A percentile compares a stretch with the other conserved stretches of the same genome.
phyloP scores from a whole-genome alignment of 2,113 vertebrate species.

The Planiliza haematocheilus region DNA sequence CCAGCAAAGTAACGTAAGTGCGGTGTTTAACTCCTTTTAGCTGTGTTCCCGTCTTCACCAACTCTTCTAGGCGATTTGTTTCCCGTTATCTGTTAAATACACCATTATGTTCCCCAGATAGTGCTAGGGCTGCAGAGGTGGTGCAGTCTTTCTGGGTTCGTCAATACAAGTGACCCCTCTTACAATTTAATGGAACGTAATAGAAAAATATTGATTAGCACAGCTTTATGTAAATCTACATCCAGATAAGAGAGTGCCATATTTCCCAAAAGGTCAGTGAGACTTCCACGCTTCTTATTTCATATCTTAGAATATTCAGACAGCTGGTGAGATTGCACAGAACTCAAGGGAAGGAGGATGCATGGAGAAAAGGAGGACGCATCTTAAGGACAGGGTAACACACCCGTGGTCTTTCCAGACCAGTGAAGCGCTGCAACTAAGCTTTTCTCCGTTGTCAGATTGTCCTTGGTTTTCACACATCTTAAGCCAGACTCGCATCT shows the following conservation, averaged over 20 bases:
- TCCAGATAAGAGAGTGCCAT: neutral
- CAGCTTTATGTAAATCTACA: conserved; percentile 8
- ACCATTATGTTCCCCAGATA: neutral
- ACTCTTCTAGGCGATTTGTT: too few relatives aligned
- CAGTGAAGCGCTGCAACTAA: conserved; percentile 38
- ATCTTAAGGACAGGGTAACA: conserved; percentile 18
- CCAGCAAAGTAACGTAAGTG: too few relatives aligned
- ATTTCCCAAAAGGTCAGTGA: neutral
- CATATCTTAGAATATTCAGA: neutral
- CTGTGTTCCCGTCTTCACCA: too few relatives aligned
- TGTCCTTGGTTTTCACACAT: conserved; percentile 40
- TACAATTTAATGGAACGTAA: conserved; percentile 30
- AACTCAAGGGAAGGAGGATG: conserved; percentile 5
- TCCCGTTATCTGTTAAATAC: neutral
- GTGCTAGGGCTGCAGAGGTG: neutral
- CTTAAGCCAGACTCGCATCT: conserved; percentile 45
- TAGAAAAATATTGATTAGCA: conserved; percentile 44
- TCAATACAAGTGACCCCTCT: conserved; percentile 17
- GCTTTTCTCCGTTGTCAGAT: conserved; percentile 32
- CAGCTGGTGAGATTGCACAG: conserved; percentile 11
- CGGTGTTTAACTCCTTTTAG: too few relatives aligned
- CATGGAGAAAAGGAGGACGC: conserved; percentile 3
- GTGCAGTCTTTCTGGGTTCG: neutral
- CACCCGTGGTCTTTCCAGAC: conserved; percentile 39
- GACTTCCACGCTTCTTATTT: conserved; percentile 10